Evolutionary conservation across 2,888 invertebrate species (phyloP).

Genomic region (Amphipoea oculea): DNA sequence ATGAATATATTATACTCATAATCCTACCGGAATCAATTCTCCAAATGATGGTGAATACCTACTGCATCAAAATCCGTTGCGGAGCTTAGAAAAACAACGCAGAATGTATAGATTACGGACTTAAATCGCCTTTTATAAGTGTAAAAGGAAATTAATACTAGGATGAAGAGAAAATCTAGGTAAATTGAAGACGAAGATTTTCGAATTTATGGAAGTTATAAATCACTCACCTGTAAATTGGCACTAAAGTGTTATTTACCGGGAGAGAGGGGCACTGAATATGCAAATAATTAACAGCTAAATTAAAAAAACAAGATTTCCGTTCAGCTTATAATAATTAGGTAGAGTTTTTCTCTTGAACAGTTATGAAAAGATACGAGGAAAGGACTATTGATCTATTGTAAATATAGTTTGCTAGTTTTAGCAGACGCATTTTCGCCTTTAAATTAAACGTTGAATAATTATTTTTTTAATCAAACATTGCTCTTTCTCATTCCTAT

Average conservation of each 20-base stretch:
- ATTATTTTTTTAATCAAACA: background rate
- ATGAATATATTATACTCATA: too few relatives aligned
- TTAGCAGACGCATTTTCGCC: background rate
- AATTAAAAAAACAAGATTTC: slow-evolving; percentile 8
- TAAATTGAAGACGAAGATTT: slow-evolving; percentile 1
- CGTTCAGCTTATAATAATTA: background rate
- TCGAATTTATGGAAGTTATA: slow-evolving; percentile 26
- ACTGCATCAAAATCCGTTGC: too few relatives aligned
- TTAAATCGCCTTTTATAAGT: background rate
- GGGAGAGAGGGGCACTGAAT: slow-evolving; percentile 1
- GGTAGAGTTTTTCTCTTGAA: background rate
- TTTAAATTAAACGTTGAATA: background rate
- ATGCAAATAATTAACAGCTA: slow-evolving; percentile 5
- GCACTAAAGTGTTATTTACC: slow-evolving; percentile 19
- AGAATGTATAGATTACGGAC: too few relatives aligned
- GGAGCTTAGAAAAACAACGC: too few relatives aligned
- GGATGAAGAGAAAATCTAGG: slow-evolving; percentile 7
- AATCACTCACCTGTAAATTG: slow-evolving; percentile 24
- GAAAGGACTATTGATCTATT: background rate
- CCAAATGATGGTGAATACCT: too few relatives aligned
- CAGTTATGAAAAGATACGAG: background rate
- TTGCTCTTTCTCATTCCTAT: too few relatives aligned
- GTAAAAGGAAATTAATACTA: background rate
- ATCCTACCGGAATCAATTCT: too few relatives aligned
- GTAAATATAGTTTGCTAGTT: background rate